Evolutionary conservation across 2,113 vertebrate species (phyloP).

Genomic region (Strigops habroptila): DNA sequence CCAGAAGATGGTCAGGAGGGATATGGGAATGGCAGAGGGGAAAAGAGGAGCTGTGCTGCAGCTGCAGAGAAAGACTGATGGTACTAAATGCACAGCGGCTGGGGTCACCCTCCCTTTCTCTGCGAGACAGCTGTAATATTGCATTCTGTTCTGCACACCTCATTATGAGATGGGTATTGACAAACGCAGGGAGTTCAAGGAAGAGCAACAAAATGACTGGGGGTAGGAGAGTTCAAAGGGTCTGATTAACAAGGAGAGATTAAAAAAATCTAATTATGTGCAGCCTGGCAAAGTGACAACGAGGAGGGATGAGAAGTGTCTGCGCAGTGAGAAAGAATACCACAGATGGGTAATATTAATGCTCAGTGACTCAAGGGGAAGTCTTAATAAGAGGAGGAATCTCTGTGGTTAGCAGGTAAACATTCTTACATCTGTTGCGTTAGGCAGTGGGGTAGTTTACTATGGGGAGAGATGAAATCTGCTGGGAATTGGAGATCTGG

Average conservation of each 20-base stretch:
- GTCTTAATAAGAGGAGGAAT: conserved; percentile 6
- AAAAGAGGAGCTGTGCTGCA: not conserved
- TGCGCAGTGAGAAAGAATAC: conserved; percentile 10
- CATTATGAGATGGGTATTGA: not conserved
- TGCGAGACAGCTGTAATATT: not conserved
- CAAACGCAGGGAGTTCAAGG: not conserved
- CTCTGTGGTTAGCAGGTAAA: conserved; percentile 13
- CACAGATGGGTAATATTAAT: conserved; percentile 37
- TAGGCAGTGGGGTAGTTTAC: not conserved
- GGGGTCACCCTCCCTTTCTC: not conserved
- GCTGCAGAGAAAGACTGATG: not conserved
- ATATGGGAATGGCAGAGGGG: not conserved
- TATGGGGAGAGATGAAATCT: not conserved
- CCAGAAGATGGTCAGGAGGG: not conserved
- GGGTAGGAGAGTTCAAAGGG: not conserved
- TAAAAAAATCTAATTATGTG: conserved; percentile 15
- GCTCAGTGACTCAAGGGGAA: conserved; percentile 17
- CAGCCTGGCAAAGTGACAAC: conserved; percentile 10
- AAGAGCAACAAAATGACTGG: not conserved
- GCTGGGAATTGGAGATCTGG: not conserved
- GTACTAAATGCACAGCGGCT: not conserved
- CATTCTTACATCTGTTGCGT: conserved; percentile 1
- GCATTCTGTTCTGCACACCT: not conserved
- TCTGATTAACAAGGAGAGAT: conserved; percentile 9
- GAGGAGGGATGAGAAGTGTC: not conserved